Conservation (phyloP, 2,797 vertebrate genomes). For the Scyliorhinus canicula region DNA sequence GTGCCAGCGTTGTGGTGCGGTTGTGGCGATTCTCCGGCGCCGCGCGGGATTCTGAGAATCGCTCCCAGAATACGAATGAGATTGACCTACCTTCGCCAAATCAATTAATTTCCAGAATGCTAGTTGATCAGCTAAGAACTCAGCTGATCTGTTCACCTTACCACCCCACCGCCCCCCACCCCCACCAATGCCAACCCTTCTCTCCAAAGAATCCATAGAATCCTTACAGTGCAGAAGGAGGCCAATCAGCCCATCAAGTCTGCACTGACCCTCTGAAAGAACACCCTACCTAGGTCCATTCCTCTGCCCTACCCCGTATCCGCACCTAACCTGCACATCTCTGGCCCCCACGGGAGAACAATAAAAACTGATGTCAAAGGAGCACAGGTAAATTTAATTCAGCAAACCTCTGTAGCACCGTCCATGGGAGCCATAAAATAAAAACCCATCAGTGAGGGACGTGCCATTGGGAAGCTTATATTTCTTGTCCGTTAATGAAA, state of each 20-base stretch:
- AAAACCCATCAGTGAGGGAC: not conserved
- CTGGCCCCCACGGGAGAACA: not conserved
- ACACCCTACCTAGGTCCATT: no score
- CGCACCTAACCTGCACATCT: no score
- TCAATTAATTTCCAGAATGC: not conserved
- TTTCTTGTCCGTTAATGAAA: not conserved
- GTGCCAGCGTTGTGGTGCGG: no score
- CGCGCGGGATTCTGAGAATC: no score
- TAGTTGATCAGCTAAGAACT: not conserved
- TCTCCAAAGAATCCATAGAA: no score
- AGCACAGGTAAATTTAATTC: conserved; percentile 9
- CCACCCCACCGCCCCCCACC: no score
- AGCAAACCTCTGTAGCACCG: not conserved
- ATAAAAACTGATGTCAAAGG: not conserved
- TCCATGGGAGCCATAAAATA: not conserved
- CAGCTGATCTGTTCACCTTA: not conserved
- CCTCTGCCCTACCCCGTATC: no score
- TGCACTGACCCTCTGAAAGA: no score
- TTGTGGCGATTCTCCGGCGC: no score
- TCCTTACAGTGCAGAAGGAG: no score
- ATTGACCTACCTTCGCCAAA: not conserved
- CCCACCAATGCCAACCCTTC: not conserved
- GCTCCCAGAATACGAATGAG: not conserved
- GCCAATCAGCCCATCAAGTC: no score
- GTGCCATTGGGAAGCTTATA: not conserved